Evolutionary conservation across 2,113 vertebrate genomes (phyloP).

Genomic region (Mesocricetus auratus): DNA sequence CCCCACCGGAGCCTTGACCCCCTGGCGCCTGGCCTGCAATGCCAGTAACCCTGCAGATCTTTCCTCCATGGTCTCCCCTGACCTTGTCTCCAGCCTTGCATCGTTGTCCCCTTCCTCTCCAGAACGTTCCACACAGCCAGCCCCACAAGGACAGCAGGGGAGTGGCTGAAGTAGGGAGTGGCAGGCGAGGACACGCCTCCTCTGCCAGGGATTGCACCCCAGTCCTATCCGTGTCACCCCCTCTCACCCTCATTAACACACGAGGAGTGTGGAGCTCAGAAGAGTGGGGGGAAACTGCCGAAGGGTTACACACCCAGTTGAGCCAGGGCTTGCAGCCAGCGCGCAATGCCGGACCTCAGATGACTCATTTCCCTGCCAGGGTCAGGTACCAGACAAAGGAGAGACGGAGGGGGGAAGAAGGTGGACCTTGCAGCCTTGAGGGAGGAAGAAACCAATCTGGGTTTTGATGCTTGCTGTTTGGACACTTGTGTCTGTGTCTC

Average conservation of each 20-base stretch:
- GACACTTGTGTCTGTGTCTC: fast-evolving
- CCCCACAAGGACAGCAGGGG: no score
- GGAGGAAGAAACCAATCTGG: not conserved
- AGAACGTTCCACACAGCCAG: not conserved
- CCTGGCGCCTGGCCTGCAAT: not conserved
- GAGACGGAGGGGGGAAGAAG: not conserved
- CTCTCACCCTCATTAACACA: not conserved
- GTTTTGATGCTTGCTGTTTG: not conserved
- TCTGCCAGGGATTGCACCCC: no score
- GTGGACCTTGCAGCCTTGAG: not conserved
- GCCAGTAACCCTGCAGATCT: not conserved
- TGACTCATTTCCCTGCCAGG: not conserved
- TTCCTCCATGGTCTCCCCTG: not conserved
- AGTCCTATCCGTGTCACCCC: not conserved
- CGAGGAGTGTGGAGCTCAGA: not conserved
- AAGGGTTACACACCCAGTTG: not conserved
- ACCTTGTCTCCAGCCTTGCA: not conserved
- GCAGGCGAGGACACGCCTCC: not conserved
- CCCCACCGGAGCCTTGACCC: not conserved
- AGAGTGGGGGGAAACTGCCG: not conserved
- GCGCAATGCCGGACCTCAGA: not conserved
- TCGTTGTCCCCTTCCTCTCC: not conserved
- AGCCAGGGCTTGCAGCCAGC: not conserved
- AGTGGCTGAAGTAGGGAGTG: not conserved
- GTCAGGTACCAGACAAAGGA: not conserved